Conservation (phyloP, 2,113 vertebrate species). For the Crypturellus undulatus region DNA sequence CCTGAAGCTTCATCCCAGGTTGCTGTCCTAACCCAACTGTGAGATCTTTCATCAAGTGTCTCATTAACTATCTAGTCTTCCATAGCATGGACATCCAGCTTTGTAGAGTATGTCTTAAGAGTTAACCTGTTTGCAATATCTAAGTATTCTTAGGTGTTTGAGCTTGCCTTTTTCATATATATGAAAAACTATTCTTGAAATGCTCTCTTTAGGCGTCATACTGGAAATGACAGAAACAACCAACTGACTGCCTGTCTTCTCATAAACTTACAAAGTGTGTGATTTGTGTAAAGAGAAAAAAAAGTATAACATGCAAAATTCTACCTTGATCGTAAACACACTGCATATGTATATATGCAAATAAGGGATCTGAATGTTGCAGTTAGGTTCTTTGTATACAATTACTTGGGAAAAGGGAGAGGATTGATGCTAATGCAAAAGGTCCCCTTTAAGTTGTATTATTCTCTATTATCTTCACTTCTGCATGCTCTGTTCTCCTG, state of each 20-base stretch:
- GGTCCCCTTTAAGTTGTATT: accelerated
- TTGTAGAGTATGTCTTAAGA: background rate
- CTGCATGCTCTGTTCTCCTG: background rate
- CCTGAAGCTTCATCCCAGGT: background rate
- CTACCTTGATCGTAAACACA: background rate
- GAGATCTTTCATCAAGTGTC: background rate
- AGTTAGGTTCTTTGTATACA: background rate
- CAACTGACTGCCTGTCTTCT: background rate
- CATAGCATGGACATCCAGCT: background rate
- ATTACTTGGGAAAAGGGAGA: background rate
- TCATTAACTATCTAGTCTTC: background rate
- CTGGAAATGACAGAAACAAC: background rate
- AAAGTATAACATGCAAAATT: background rate
- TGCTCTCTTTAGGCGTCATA: background rate
- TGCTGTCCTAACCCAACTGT: background rate
- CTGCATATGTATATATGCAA: background rate
- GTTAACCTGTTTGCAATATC: accelerated
- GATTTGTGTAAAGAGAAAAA: background rate
- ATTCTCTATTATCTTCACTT: background rate
- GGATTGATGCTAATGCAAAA: background rate
- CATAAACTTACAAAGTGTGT: background rate
- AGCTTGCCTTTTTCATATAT: background rate
- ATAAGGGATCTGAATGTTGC: background rate
- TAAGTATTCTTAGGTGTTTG: background rate
- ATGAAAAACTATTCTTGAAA: background rate